Percentiles rank a stretch among this genome's conserved stretches.
These are phyloP conservation scores for Onthophagus sagittarius DNA, from an alignment of 2,888 invertebrate species.

Conservation along the genomic window DNA sequence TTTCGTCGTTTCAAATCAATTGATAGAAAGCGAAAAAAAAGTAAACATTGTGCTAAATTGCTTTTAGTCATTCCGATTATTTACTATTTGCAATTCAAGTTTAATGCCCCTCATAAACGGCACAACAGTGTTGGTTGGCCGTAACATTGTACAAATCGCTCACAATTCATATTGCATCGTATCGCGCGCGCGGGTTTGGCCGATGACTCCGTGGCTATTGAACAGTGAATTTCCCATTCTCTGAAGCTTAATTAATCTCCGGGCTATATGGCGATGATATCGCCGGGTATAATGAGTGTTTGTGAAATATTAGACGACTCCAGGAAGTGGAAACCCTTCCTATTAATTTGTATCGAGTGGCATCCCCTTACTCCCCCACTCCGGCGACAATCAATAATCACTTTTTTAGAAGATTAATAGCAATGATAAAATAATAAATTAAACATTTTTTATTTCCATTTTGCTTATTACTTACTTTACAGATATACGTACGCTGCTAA, in stretches of 20 bases:
- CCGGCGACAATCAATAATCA: slow-evolving; percentile 5
- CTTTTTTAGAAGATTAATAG: not conserved
- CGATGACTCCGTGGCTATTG: not conserved
- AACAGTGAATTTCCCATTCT: slow-evolving; percentile 6
- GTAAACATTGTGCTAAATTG: not conserved
- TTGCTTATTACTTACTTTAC: not conserved
- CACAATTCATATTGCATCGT: not conserved
- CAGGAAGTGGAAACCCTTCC: slow-evolving; percentile 19
- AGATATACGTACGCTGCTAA: not conserved
- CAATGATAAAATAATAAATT: not conserved
- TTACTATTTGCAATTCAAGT: not conserved
- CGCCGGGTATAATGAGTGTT: slow-evolving; percentile 22
- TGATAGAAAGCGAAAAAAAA: not conserved
- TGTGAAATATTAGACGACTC: slow-evolving; percentile 23
- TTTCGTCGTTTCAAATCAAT: no score
- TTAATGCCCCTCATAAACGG: not conserved
- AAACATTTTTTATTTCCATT: not conserved
- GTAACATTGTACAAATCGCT: not conserved
- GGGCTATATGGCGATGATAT: slow-evolving; percentile 20
- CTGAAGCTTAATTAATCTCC: slow-evolving; percentile 20
- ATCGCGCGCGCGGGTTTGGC: not conserved
- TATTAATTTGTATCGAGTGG: slow-evolving; percentile 21
- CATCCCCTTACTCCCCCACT: not conserved
- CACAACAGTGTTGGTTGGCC: not conserved
- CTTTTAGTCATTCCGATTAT: not conserved